Conservation (phyloP, 1,140 invertebrate genomes). For the Hypsibius dujardini region DNA sequence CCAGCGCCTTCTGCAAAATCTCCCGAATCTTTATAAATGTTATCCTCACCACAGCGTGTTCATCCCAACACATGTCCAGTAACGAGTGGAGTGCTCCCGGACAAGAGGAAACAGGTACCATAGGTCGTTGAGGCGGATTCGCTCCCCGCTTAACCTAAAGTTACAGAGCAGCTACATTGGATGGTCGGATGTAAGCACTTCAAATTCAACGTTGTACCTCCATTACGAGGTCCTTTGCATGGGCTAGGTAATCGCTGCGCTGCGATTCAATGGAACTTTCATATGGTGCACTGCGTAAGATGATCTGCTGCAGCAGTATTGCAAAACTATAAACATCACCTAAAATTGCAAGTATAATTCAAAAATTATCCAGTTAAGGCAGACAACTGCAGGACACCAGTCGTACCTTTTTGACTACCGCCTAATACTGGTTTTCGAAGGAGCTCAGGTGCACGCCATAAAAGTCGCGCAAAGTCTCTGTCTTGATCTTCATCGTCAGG, state of each 20-base stretch:
- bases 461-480: neutral
- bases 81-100: conserved; percentile 24
- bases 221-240: neutral
- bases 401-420: neutral
- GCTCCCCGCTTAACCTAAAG: neutral
- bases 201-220: neutral
- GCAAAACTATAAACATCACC: conserved; percentile 4
- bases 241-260: no score
- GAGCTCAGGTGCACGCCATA: conserved; percentile 3
- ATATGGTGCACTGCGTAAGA: neutral
- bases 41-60: conserved; percentile 26
- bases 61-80: conserved; percentile 28
- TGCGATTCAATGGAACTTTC: no score
- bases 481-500: neutral
- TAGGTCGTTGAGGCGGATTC: neutral
- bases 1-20: neutral
- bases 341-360: neutral
- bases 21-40: conserved; percentile 10
- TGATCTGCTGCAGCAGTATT: neutral
- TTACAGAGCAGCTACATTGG: neutral
- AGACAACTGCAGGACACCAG: neutral
- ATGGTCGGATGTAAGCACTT: neutral
- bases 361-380: neutral
- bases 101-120: neutral
- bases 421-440: neutral